Base-by-base conservation (phyloP, 2,113 vertebrate species). In the Gila orcuttii region DNA sequence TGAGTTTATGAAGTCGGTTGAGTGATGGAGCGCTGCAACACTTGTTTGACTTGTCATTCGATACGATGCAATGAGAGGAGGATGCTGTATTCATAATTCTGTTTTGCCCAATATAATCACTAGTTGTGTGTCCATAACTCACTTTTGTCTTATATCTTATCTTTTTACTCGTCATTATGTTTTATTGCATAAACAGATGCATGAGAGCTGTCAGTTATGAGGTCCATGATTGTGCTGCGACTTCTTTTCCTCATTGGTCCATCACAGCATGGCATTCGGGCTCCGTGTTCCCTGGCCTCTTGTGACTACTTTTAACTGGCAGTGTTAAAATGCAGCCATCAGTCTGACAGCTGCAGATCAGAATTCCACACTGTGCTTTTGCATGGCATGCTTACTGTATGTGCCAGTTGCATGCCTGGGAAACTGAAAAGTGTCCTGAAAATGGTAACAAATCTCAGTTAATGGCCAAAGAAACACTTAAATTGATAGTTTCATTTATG, bases 21-120 rank as follows among this genome's bases (percentile, higher is more conserved):
- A 77, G 52, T 78, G 78, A 80, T 80, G 78, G 6, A 76, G 74
- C 42, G 23, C n/a, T 28, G 45, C n/a, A 76, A 17, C 55, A 57
- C 10, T 55, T 12, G 13, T 21, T 23, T 23, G 42, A 28, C 13
- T 50, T 50, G 42, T 47, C 39, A 47, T 11, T 25, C 71, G 33
- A 39, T 39, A 6, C 5, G 28, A 36, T 78, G 6, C 33, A 55
- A 59, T 1, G 33, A 42, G 19, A 60, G n/a, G 7, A 80, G 13
- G 36, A 47, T 74, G 71, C 0, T 39, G 33, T 39, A 11, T n/a
- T 21, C 17, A 39, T 69, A 69, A 10, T 36, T 57, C 6, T 42
- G 68, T 75, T 15, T 74, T 74, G 71, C 12, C 4, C 23, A 2
- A 17, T 47, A 47, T 25, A 47, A 47, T 17, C 23, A 15, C 12